phyloP scores from a whole-genome alignment of 2,888 invertebrate species.

The Eupeodes latifasciatus region DNA sequence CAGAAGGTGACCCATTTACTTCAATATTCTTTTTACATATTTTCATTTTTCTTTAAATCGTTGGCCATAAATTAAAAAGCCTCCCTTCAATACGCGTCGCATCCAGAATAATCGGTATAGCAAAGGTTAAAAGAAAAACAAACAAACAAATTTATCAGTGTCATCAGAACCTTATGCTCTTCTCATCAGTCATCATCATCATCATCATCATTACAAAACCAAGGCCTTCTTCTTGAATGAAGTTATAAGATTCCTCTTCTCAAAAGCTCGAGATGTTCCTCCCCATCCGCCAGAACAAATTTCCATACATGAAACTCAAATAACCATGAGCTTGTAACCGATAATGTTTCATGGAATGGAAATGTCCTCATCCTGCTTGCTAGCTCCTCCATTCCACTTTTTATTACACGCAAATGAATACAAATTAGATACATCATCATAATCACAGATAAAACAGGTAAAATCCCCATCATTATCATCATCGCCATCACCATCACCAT shows the following conservation, averaged over 20 bases:
- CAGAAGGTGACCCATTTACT: conserved; percentile 24
- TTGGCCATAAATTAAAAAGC: conserved; percentile 16
- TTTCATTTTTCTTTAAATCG: neutral
- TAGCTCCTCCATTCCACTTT: neutral
- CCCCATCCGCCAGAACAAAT: neutral
- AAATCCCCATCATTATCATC: conserved; percentile 4
- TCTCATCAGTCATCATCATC: too few species aligned
- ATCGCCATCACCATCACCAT: neutral
- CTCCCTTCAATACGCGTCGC: neutral
- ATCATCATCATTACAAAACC: neutral
- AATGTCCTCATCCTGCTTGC: neutral
- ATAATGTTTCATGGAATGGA: conserved; percentile 10
- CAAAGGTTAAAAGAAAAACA: conserved; percentile 23
- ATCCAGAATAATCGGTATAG: neutral
- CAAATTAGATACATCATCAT: conserved; percentile 55
- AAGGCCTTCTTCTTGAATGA: neutral
- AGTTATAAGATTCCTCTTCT: conserved; percentile 7
- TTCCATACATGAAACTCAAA: conserved; percentile 37
- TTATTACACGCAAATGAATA: conserved; percentile 45
- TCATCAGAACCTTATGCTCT: conserved; percentile 7
- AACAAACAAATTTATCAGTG: neutral
- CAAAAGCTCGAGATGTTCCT: neutral
- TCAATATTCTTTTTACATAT: neutral
- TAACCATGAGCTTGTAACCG: conserved; percentile 46
- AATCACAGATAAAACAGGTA: conserved; percentile 41